Conservation (phyloP, 2,797 vertebrate genomes). For the Megaceryle alcyon region DNA sequence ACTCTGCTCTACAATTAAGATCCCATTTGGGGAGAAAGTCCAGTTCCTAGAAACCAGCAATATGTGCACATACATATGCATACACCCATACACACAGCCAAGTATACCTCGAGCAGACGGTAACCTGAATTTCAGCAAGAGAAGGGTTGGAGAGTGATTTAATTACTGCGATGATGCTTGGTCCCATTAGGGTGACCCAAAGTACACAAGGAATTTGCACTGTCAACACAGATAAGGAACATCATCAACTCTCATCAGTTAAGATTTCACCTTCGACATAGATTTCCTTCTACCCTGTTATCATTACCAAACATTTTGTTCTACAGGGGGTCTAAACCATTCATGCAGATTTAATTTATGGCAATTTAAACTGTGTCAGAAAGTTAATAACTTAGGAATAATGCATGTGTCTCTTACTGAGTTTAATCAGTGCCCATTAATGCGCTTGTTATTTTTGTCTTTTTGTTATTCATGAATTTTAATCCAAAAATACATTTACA, state of each 20-base stretch:
- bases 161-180: background rate
- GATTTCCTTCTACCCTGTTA: constrained; percentile 12
- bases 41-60: background rate
- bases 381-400: constrained; percentile 74
- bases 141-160: background rate
- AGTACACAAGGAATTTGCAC: background rate
- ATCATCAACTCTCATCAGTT: constrained; percentile 23
- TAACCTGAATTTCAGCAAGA: background rate
- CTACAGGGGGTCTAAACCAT: constrained; percentile 21
- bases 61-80: accelerated
- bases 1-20: background rate
- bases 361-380: constrained; percentile 68
- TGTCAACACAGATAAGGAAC: background rate
- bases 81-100: background rate
- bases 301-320: constrained; percentile 16
- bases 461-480: constrained; percentile 44
- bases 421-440: constrained; percentile 70
- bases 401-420: constrained; percentile 63
- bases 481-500: constrained; percentile 6
- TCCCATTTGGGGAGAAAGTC: background rate
- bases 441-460: constrained; percentile 11
- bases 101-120: background rate
- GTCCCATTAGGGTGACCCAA: background rate
- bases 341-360: constrained; percentile 58
- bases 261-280: constrained; percentile 27